Evolutionary conservation across 2,888 invertebrate genomes (phyloP), one percentile per base, ranked within the genome.

Genomic region (Vanessa cardui): DNA sequence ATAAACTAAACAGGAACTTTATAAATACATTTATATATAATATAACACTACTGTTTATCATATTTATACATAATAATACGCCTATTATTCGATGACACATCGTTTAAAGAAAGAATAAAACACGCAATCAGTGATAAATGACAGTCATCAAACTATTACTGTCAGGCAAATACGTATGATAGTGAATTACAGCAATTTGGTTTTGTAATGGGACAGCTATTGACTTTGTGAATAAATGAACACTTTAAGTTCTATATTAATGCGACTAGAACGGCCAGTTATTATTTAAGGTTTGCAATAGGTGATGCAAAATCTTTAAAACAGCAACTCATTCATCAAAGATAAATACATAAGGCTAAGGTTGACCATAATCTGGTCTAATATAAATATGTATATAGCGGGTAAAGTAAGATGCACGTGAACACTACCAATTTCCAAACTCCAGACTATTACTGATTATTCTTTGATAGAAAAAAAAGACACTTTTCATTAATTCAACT

Each of bases 121-220:
- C 69, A 59, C 62, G 67, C 71, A 69, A 71, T 69, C 71, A 47
- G 60, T 72, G 60, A 69, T 67, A 72, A 72, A 64, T 54, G 64
- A 60, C 67, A 60, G 65, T 72, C 72, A 67, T 69, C 70, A 49
- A 52, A 49, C 63, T 62, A 72, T 72, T 72, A 70, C 72, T 72
- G 70, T 72, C 69, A 69, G 65, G 72, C 50, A 60, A 69, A 72
- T 70, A 67, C 60, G 47, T 68, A 49, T 64, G 44, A 61, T 60
- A 18, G 50, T 21, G 46, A 69, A 71, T 71, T 71, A 64, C 64
- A 59, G 64, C 64, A 71, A 71, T 71, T 71, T 64, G 64, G 69
- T 61, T 66, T 63, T 63, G 52, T 67, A 71, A 62, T 31, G 39
- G 52, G 33, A 39, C 56, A n/a, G 31, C 20, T 68, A 59, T 68